phyloP scores from a whole-genome alignment of 1,140 invertebrate species.

The Solen grandis region DNA sequence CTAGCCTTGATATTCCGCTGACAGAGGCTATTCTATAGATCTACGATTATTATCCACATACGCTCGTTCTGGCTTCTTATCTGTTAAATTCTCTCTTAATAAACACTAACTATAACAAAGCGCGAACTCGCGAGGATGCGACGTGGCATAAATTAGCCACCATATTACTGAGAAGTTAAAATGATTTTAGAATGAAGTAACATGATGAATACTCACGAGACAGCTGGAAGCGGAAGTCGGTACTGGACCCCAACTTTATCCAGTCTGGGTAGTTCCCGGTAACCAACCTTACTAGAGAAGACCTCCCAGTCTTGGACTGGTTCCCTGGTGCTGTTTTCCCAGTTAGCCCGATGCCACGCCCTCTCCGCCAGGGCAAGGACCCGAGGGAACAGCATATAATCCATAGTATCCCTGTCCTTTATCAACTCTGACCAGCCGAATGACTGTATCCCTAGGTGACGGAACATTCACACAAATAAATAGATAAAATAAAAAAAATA shows the following conservation, averaged over 20 bases:
- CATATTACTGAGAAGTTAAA: too few relatives aligned
- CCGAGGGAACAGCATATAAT: conserved; percentile 72
- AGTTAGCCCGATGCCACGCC: conserved; percentile 70
- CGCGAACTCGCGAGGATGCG: background rate
- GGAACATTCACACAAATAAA: too few relatives aligned
- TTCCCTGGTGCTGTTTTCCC: conserved; percentile 58
- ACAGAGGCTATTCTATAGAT: too few relatives aligned
- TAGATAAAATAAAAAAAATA: too few relatives aligned
- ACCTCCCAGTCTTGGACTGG: conserved; percentile 53
- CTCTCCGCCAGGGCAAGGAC: conserved; percentile 74
- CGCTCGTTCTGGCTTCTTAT: background rate
- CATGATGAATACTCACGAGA: conserved; percentile 51
- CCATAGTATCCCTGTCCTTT: conserved; percentile 61
- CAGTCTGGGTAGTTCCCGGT: conserved; percentile 63
- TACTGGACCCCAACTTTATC: conserved; percentile 62
- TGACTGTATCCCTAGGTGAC: conserved; percentile 73
- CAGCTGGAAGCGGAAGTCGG: conserved; percentile 65
- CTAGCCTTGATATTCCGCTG: too few relatives aligned
- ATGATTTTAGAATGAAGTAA: background rate
- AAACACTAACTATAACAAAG: background rate
- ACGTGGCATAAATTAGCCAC: background rate
- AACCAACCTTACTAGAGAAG: conserved; percentile 69
- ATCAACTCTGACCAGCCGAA: conserved; percentile 71
- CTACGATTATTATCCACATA: background rate
- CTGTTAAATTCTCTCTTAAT: background rate